phyloP scores from a whole-genome alignment of 2,797 vertebrate genomes.

The Acanthopagrus latus region DNA sequence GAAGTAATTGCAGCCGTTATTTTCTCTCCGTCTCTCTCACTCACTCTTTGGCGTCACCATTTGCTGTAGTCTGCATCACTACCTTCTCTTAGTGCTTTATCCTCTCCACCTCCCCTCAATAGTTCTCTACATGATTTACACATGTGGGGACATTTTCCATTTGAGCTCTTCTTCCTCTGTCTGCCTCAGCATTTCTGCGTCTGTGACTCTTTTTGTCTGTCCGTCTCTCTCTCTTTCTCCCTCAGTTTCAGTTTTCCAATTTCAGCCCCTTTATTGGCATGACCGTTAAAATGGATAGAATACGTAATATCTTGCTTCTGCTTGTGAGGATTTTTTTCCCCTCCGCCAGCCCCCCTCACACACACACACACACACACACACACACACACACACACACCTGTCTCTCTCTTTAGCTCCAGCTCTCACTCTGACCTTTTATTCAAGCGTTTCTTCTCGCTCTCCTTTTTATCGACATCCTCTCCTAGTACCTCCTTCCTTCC shows the following conservation, averaged over 20 bases:
- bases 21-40: conserved; percentile 27
- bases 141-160: conserved; percentile 33
- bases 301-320: conserved; percentile 44
- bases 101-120: conserved; percentile 27
- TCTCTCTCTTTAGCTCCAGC: conserved; percentile 37
- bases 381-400: conserved; percentile 15
- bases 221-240: conserved; percentile 14
- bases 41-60: conserved; percentile 17
- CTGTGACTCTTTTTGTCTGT: conserved; percentile 33
- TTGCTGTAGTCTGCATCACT: conserved; percentile 17
- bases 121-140: conserved; percentile 36
- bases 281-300: conserved; percentile 47
- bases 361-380: conserved; percentile 6
- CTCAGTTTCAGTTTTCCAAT: conserved; percentile 58
- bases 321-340: conserved; percentile 18
- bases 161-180: conserved; percentile 39
- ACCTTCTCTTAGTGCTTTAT: conserved; percentile 28
- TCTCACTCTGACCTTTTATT: conserved; percentile 73
- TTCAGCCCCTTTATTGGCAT: conserved; percentile 56
- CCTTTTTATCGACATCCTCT: conserved; percentile 60
- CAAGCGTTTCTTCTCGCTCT: conserved; percentile 45
- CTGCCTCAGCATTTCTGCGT: conserved; percentile 47
- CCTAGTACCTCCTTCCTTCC: conserved; percentile 52
- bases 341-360: background rate
- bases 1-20: conserved; percentile 25